Conservation (phyloP, 2,797 vertebrate genomes). For the Platyrinchus mystaceus region DNA sequence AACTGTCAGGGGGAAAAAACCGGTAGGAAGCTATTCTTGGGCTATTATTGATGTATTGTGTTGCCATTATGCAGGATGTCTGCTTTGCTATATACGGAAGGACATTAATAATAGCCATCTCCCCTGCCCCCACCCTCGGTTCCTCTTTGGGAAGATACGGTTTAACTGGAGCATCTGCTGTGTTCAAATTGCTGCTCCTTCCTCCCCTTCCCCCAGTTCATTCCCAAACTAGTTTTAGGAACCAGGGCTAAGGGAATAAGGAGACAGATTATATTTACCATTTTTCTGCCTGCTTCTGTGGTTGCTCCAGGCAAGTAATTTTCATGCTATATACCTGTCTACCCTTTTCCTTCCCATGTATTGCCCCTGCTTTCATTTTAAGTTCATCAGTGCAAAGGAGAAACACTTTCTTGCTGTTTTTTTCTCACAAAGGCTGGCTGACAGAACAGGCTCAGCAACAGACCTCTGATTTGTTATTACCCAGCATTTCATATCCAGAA, state of each 20-base stretch:
- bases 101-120: constrained; percentile 53
- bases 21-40: constrained; percentile 58
- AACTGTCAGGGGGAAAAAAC: constrained; percentile 57
- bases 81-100: constrained; percentile 54
- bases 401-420: background rate
- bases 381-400: background rate
- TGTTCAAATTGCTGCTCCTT: constrained; percentile 29
- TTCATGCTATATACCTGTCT: background rate
- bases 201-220: constrained; percentile 26
- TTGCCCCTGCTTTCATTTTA: background rate
- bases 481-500: constrained; percentile 1
- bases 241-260: background rate
- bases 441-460: background rate
- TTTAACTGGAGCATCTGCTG: constrained; percentile 49
- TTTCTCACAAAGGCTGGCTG: constrained; percentile 16
- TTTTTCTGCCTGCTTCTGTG: background rate
- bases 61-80: constrained; percentile 47
- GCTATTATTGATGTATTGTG: constrained; percentile 57
- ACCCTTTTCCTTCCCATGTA: background rate
- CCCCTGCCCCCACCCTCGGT: constrained; percentile 44
- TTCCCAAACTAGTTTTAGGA: constrained; percentile 52
- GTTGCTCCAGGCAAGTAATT: constrained; percentile 20
- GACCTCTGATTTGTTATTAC: constrained; percentile 14
- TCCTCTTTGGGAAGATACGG: constrained; percentile 13
- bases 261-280: background rate